These are phyloP conservation scores for Temnopleurus reevesii DNA, from an alignment of 53 echinoderm and acorn worm genomes.

Conservation along the genomic window DNA sequence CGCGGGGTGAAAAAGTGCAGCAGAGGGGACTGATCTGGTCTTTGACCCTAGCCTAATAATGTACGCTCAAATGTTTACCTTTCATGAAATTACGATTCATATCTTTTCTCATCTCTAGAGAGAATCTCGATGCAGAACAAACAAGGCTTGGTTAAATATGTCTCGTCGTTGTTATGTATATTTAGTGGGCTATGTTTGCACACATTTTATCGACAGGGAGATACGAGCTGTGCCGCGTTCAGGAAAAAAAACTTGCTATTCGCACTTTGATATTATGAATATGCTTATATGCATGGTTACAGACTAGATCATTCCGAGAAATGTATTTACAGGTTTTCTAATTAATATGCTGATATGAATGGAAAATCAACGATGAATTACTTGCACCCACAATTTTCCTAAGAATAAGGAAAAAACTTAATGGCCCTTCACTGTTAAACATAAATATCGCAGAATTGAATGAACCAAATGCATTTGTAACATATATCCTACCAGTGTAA, in stretches of 20 bases:
- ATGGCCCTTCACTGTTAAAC: too few relatives aligned
- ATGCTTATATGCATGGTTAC: not conserved
- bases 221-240: not conserved
- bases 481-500: too few relatives aligned
- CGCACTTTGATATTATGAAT: not conserved
- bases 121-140: conserved; percentile 35
- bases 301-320: not conserved
- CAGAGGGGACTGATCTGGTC: conserved; percentile 41
- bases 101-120: not conserved
- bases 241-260: not conserved
- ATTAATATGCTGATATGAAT: too few relatives aligned
- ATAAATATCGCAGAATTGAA: too few relatives aligned
- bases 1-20: conserved; percentile 47
- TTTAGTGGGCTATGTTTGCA: not conserved
- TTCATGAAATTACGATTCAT: conserved; percentile 48
- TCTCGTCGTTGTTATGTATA: conserved; percentile 37
- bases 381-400: too few relatives aligned
- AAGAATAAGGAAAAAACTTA: too few relatives aligned
- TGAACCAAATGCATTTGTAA: too few relatives aligned
- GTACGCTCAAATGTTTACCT: conserved; percentile 44
- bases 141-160: conserved; percentile 40
- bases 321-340: too few relatives aligned
- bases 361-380: too few relatives aligned
- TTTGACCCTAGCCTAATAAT: conserved; percentile 48
- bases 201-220: not conserved